Evolutionary conservation across 2,797 vertebrate species (phyloP), one percentile per base, ranked within the genome.

Genomic region (Fistularia commersonii): DNA sequence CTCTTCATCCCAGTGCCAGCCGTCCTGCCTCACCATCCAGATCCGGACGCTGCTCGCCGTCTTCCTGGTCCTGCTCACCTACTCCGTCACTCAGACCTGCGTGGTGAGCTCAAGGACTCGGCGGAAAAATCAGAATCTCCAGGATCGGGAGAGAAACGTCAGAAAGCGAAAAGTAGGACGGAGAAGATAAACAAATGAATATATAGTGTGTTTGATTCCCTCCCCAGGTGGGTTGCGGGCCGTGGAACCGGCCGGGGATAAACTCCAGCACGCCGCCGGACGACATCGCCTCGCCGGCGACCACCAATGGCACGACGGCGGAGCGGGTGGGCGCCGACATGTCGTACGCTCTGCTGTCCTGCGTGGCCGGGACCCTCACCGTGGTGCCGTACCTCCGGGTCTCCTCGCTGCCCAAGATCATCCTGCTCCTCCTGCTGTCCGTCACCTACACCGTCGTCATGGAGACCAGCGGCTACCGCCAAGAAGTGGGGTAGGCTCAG

Each of bases 21-120:
- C 96, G 48, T 93, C 94, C 69, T 99, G 96, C 91, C 94, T 99
- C 83, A 98, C 95, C 59, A 95, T 98, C 83, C 94, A 94, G 88
- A 97, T 99, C 72, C 91, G 96, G 77, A 98, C 97, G 0, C 82
- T 92, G 67, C 84, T 99, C 61, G 96, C 90, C 73, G 81, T 95
- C 72, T 93, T 96, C 85, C 92, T 98, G 35, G 94, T 92, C 51
- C 88, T 97, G 76, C 88, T 98, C 74, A 93, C 93, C 79, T 99
- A 95, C 81, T 92, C 95, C 0, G 91, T 98, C 54, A 93, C 94
- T 61, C 96, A 98, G 90, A 93, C 93, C 65, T 98, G 93, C 74
- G 93, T 98, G 95, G 97, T 99, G 66, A 95, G 95, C n/a, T n/a
- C n/a, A n/a, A n/a, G n/a, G n/a, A n/a, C n/a, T n/a, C n/a, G n/a